Percentiles rank a stretch among this genome's conserved stretches.
These are phyloP conservation scores for Varanus komodoensis DNA, from an alignment of 2,113 vertebrate genomes.

Conservation along the genomic window DNA sequence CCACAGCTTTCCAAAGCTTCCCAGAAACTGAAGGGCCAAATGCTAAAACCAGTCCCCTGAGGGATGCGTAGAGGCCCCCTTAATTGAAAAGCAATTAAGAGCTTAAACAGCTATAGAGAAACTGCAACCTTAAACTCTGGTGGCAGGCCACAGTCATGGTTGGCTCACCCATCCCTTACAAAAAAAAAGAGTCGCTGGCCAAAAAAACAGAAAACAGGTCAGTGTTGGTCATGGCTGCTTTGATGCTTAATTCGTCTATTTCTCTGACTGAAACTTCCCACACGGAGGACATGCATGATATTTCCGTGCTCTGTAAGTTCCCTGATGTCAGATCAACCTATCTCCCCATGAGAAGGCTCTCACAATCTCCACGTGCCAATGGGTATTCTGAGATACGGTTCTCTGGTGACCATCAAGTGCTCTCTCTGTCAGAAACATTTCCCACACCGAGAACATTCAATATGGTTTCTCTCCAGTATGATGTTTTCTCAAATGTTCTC, in stretches of 20 bases:
- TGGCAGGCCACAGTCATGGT: neutral
- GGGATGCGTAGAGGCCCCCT: neutral
- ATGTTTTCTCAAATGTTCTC: conserved; percentile 4
- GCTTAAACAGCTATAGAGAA: neutral
- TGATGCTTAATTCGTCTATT: neutral
- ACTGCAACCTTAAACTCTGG: too few relatives aligned
- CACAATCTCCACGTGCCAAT: conserved; percentile 73
- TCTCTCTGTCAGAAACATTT: neutral
- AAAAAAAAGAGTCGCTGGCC: too few relatives aligned
- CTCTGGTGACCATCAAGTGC: neutral
- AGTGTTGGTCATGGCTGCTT: neutral
- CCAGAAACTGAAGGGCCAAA: neutral
- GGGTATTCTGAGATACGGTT: neutral
- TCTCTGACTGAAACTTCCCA: neutral
- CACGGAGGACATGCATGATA: neutral
- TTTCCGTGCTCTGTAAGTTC: conserved; percentile 52
- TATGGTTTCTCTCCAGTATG: neutral
- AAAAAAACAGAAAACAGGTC: neutral
- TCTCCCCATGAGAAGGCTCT: conserved; percentile 80
- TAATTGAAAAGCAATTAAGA: neutral
- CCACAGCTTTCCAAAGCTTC: too few relatives aligned
- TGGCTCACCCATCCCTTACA: too few relatives aligned
- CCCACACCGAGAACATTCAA: neutral
- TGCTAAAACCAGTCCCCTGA: too few relatives aligned
- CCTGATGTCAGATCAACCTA: neutral